A percentile compares a stretch with the other conserved stretches of the same genome.
phyloP scores from a whole-genome alignment of 2,113 vertebrate genomes.

The Arvicanthis niloticus region DNA sequence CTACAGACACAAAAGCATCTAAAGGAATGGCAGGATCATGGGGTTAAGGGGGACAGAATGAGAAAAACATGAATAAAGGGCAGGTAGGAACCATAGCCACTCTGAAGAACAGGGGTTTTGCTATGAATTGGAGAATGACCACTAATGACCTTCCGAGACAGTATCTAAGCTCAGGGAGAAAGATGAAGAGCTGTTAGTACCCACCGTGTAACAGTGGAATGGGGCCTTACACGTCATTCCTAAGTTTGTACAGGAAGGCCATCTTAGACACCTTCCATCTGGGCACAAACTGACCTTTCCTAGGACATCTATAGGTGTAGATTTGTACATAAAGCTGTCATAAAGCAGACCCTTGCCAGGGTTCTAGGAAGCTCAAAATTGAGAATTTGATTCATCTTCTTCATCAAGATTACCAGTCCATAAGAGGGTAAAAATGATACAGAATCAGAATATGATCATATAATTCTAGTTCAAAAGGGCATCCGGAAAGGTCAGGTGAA shows the following conservation, averaged over 20 bases:
- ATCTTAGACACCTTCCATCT: neutral
- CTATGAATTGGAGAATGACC: neutral
- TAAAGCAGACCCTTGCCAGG: neutral
- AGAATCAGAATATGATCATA: slow-evolving; percentile 16
- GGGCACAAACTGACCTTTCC: neutral
- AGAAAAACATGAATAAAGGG: neutral
- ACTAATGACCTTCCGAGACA: neutral
- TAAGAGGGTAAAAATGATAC: slow-evolving; percentile 11
- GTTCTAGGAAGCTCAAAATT: neutral
- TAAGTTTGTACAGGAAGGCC: neutral
- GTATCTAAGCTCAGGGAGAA: neutral
- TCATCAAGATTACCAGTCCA: neutral
- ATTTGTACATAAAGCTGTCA: neutral
- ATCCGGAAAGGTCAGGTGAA: neutral
- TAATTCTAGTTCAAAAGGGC: slow-evolving; percentile 30
- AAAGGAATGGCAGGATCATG: neutral
- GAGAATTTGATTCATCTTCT: neutral
- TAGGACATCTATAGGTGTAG: neutral
- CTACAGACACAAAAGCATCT: neutral
- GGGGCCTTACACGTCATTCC: neutral
- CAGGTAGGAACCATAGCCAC: neutral
- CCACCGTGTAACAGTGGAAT: neutral
- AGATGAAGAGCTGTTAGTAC: neutral
- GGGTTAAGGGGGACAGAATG: neutral
- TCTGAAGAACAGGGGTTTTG: neutral